Evolutionary conservation across 2,113 vertebrate genomes (phyloP), one percentile per base, ranked within the genome.

Genomic region (Chaenogobius annularis): DNA sequence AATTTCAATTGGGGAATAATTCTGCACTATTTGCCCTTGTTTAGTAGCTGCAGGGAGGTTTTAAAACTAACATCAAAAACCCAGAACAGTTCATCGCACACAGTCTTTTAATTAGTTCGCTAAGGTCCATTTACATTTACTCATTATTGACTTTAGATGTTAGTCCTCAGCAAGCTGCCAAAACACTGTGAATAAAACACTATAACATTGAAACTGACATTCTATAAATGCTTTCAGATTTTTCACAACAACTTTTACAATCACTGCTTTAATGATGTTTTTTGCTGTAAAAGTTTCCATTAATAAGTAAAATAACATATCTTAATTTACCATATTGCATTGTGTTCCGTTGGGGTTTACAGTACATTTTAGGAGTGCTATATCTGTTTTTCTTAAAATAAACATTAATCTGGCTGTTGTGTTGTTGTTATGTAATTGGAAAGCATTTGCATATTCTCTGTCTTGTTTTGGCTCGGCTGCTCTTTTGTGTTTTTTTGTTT

Each of bases 61-160:
- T 70, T 70, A 44, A 56, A 40, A 66, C 22, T 59, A 48, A n/a
- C n/a, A 62, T 69, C n/a, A 55, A 75, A 74, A 35, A 10, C 65
- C 63, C 69, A 68, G 70, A 78, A 70, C 56, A 66, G 55, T 40
- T 19, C 1, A 37, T 58, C 72, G 37, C 82, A 73, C 71, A 54
- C 48, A 46, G 44, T 66, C 62, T 71, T 69, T 80, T 66, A 73
- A 82, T 79, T 84, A 74, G 75, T 64, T 77, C 64, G 46, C n/a
- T 67, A 54, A 69, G 64, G 59, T 68, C 64, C 75, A 80, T 86
- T 88, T 82, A 75, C 73, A 88, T 85, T 69, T 54, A 20, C 69
- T 87, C 81, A 89, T 88, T 90, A 85, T 88, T 83, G 83, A 81
- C 83, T 69, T 77, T 74, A 79, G 83, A 84, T 82, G 65, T 73